A percentile compares a stretch with the other conserved stretches of the same genome.
Conservation (phyloP, 1,140 invertebrate genomes). For the Leguminivora glycinivorella region DNA sequence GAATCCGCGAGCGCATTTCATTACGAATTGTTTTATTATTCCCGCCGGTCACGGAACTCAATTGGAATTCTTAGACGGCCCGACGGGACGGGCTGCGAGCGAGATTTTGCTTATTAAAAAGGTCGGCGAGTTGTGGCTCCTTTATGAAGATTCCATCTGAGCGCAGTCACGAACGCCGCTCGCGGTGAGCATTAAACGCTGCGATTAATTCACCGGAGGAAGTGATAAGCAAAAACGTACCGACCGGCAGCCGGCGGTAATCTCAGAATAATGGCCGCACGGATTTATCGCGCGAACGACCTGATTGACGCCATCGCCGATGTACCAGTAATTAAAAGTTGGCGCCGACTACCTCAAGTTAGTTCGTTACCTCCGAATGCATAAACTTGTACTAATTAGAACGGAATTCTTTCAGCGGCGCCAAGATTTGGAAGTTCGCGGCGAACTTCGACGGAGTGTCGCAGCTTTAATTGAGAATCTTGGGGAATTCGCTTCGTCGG, state of each 20-base stretch:
- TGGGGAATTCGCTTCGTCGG: slow-evolving; percentile 67
- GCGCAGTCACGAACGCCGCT: slow-evolving; percentile 36
- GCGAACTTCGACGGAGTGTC: slow-evolving; percentile 61
- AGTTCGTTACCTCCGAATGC: slow-evolving; percentile 53
- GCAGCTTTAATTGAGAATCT: slow-evolving; percentile 74
- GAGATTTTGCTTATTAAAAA: slow-evolving; percentile 41
- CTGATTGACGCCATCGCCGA: slow-evolving; percentile 50
- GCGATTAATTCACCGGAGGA: slow-evolving; percentile 47
- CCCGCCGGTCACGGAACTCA: slow-evolving; percentile 35
- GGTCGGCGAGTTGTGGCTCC: slow-evolving; percentile 37
- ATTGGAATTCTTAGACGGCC: slow-evolving; percentile 37
- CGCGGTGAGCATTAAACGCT: slow-evolving; percentile 30
- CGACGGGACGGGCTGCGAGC: slow-evolving; percentile 27
- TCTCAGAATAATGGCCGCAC: slow-evolving; percentile 57
- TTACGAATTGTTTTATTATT: slow-evolving; percentile 46
- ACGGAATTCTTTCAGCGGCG: slow-evolving; percentile 66
- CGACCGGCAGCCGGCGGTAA: slow-evolving; percentile 57
- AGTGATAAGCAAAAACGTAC: slow-evolving; percentile 61
- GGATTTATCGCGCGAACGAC: slow-evolving; percentile 52
- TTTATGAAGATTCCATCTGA: slow-evolving; percentile 41
- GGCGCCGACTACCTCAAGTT: slow-evolving; percentile 45
- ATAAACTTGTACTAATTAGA: slow-evolving; percentile 74
- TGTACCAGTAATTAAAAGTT: slow-evolving; percentile 71
- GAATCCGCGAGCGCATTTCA: slow-evolving; percentile 41
- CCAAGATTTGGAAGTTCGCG: slow-evolving; percentile 60